phyloP scores from a whole-genome alignment of 2,797 vertebrate genomes.

The Chelidonichthys spinosus region DNA sequence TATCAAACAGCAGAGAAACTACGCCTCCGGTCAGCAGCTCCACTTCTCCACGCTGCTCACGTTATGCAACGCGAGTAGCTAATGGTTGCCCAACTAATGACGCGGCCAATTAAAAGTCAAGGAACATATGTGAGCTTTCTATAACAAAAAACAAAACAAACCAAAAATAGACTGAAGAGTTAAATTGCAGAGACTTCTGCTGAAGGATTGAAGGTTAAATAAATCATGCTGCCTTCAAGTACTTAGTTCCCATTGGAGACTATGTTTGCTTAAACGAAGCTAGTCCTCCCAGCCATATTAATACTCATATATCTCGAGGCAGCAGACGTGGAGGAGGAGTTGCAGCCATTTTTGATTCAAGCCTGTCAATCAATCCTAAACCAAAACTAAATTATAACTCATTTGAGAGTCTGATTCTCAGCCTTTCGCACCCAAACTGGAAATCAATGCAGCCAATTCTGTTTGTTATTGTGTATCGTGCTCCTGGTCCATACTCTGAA shows the following conservation, averaged over 20 bases:
- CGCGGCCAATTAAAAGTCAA: conserved; percentile 44
- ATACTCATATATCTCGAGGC: no score
- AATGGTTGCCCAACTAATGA: conserved; percentile 40
- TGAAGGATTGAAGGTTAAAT: conserved; percentile 23
- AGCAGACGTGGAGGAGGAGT: no score
- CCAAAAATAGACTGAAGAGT: background rate
- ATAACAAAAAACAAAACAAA: background rate
- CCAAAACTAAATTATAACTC: no score
- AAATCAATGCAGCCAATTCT: no score
- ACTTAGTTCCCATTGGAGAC: background rate
- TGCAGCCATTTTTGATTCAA: no score
- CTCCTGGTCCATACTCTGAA: no score
- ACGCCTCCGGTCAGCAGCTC: background rate
- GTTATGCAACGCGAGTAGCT: conserved; percentile 57
- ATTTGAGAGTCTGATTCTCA: no score
- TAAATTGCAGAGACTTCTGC: background rate
- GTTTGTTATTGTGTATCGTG: no score
- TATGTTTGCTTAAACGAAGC: no score
- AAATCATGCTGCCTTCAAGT: conserved; percentile 28
- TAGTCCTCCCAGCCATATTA: no score
- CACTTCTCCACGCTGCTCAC: conserved; percentile 36
- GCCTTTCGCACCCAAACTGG: no score
- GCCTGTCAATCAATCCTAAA: no score
- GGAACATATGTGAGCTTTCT: conserved; percentile 15
- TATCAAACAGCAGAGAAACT: conserved; percentile 4